Base-by-base conservation (phyloP, 2,113 vertebrate species). In the Phyllostomus discolor region DNA sequence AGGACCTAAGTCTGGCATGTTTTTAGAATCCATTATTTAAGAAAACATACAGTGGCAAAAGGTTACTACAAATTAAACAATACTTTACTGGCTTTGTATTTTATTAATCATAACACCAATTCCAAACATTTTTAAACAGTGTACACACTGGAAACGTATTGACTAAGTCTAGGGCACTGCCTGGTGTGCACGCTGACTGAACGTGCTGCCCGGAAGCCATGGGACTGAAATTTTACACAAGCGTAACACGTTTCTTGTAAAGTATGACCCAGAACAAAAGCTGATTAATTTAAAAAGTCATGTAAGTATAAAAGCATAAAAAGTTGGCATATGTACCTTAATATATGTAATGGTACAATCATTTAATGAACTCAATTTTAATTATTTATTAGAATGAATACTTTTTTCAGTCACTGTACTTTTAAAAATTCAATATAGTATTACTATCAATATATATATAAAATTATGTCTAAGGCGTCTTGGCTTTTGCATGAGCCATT, bases 361-460 rank as follows among this genome's bases (percentile, higher is more conserved):
- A 89, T 62, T 91, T 76, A 81, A 88, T 90, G 46, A 81, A 84
- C 66, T 84, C 41, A 89, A 52, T 80, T 91, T 88, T 79, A 79
- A 28, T 69, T 94, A 95, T 14, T 90, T 90, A 67, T 20, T 76
- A 73, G 46, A 93, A 91, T 22, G 79, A 88, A 70, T 46, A 43
- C 12, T 35, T 54, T 84, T 81, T 79, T 86, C 70, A 94, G 19
- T 88, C 26, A 87, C 11, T 80, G 4, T 35, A 80, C 16, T 80
- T 82, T 72, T 8, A 43, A 87, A 88, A 89, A 54, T 33, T 75
- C 46, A 73, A 83, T 12, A 28, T 41, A 72, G 24, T 64, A 85
- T 57, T 35, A 72, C n/a, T 38, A 78, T 52, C 43, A 81, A 17
- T 59, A 91, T 76, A 91, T 76, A 57, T 64, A 88, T 5, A 54